These are phyloP conservation scores for Australoheros scitulus DNA, from an alignment of 2,113 vertebrate species.

Conservation along the genomic window DNA sequence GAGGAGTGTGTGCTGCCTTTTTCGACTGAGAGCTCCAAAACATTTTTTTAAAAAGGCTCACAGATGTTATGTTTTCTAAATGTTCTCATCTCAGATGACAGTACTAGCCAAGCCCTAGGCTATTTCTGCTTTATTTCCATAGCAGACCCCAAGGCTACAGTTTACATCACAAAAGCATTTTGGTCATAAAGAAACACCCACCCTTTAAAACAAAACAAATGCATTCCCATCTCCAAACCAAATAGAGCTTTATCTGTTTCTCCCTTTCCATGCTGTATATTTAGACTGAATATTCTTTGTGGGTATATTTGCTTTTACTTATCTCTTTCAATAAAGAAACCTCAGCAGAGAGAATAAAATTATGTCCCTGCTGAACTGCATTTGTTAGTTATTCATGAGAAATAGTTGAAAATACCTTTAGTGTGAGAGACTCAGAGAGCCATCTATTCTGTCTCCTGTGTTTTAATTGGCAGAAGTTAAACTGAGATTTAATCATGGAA, in stretches of 20 bases:
- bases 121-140: conserved; percentile 23
- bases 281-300: conserved; percentile 14
- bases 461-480: conserved; percentile 7
- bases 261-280: conserved; percentile 11
- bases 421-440: background rate
- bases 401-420: background rate
- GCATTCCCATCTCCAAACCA: conserved; percentile 6
- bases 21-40: background rate
- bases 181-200: conserved; percentile 11
- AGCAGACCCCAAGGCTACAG: background rate
- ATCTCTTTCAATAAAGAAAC: conserved; percentile 34
- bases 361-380: conserved; percentile 15
- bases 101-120: background rate
- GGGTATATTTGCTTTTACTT: conserved; percentile 19
- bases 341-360: background rate
- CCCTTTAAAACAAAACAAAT: background rate
- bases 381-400: conserved; percentile 45
- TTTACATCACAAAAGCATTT: conserved; percentile 14
- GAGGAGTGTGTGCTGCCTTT: background rate
- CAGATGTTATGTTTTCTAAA: conserved; percentile 20
- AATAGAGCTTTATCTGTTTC: background rate
- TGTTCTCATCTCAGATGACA: conserved; percentile 21
- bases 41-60: background rate
- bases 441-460: background rate
- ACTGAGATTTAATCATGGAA: background rate